Base-by-base conservation (phyloP, 2,797 vertebrate species). In the Psittacula echo region DNA sequence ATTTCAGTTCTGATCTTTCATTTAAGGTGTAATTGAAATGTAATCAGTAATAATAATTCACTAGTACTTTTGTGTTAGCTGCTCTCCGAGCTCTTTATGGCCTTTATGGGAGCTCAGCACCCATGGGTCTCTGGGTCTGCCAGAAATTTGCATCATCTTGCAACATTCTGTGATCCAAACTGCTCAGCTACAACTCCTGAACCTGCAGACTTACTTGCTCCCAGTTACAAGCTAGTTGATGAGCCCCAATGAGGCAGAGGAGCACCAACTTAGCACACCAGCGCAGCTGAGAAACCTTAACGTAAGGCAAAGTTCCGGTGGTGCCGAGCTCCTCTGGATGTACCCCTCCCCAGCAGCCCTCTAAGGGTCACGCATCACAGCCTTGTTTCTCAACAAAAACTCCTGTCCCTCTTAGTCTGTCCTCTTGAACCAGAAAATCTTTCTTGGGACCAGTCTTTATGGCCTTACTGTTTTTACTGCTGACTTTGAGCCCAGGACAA, bases 271-370 rank as follows among this genome's bases (percentile, higher is more conserved):
- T 16, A 67, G 17, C 48, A n/a, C 50, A 53, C 23, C 48, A 39
- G 48, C 45, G 39, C 44, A 13, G 11, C 56, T 45, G 41, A 54
- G 34, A 87, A 66, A 64, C 19, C 30, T 73, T 34, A 75, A 17
- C 14, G 18, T 14, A 54, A 74, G 61, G 21, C 62, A 56, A 80
- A 70, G 19, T 9, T 70, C 34, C 32, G 2, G 0, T 0, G 2
- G 27, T 2, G 2, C 18, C 0, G 1, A 18, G 17, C 11, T 71
- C 13, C 37, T 13, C 34, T 7, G 67, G 30, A 29, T 9, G 6
- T 42, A 71, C 11, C 9, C 19, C 4, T 37, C 37, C 58, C 45
- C n/a, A n/a, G 11, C 29, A 2, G 30, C 26, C 56, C 44, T 44
- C 10, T 8, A 27, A 79, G 10, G 14, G 8, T 74, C 39, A 27